A percentile compares a stretch with the other conserved stretches of the same genome.
Evolutionary conservation across 2,888 invertebrate species (phyloP).

Genomic region (Lamellibrachia columna): DNA sequence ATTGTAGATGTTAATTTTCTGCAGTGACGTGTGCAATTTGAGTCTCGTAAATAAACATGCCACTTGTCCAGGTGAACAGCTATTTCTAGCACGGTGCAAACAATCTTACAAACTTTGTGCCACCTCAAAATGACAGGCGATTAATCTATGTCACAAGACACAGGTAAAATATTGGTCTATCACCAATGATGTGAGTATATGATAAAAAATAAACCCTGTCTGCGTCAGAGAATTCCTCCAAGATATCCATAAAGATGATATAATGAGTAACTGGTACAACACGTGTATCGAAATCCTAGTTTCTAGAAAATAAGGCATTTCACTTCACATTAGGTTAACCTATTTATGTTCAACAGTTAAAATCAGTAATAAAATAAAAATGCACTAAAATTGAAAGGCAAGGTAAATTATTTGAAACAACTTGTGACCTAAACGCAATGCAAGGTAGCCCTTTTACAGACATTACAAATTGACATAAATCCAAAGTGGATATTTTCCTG

Average conservation of each 20-base stretch:
- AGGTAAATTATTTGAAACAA: too few relatives aligned
- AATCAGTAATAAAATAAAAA: too few relatives aligned
- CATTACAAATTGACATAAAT: too few relatives aligned
- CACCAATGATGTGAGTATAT: too few relatives aligned
- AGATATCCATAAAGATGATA: not conserved
- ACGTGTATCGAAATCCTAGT: not conserved
- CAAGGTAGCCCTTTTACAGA: too few relatives aligned
- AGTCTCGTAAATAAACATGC: not conserved
- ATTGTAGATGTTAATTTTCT: not conserved
- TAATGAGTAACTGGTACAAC: not conserved
- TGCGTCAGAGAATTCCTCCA: too few relatives aligned
- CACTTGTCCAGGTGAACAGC: not conserved
- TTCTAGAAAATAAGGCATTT: not conserved
- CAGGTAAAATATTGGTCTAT: too few relatives aligned
- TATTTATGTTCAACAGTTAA: too few relatives aligned
- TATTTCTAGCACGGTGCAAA: not conserved
- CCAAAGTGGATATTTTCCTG: too few relatives aligned
- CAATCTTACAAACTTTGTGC: not conserved
- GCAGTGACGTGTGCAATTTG: not conserved
- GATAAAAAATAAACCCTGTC: too few relatives aligned
- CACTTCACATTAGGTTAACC: not conserved
- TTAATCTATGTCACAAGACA: not conserved
- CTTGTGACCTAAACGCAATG: too few relatives aligned
- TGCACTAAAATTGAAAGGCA: too few relatives aligned
- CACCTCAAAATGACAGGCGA: not conserved